A percentile compares a stretch with the other conserved stretches of the same genome.
Conservation (phyloP, 2,797 vertebrate genomes). For the Syngnathus acus region DNA sequence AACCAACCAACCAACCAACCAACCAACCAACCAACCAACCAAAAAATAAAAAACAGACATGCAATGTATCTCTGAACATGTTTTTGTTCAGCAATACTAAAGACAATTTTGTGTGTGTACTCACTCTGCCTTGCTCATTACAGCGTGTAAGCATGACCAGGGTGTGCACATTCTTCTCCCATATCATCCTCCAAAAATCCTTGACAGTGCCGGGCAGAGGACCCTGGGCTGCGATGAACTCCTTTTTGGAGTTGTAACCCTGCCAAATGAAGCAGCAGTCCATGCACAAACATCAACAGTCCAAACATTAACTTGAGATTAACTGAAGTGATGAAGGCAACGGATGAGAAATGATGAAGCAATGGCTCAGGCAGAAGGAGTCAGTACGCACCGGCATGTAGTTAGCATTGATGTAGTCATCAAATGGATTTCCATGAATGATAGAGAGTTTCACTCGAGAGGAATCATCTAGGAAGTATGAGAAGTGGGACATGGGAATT, state of each 20-base stretch:
- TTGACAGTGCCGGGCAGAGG: conserved; percentile 84
- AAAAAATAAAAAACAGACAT: no score
- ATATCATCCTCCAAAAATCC: conserved; percentile 97
- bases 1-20: no score
- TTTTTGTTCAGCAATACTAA: neutral
- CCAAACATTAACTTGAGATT: neutral
- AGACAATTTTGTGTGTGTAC: conserved; percentile 30
- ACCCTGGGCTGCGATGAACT: conserved; percentile 92
- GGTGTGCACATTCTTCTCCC: conserved; percentile 86
- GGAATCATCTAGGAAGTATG: conserved; percentile 76
- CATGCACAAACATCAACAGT: conserved; percentile 4
- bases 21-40: no score
- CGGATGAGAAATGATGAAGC: conserved; percentile 10
- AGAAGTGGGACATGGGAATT: conserved; percentile 17
- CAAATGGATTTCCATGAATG: conserved; percentile 62
- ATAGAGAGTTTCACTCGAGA: conserved; percentile 89
- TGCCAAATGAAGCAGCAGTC: conserved; percentile 41
- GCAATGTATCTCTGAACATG: neutral
- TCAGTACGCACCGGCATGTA: conserved; percentile 83
- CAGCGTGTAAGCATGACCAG: conserved; percentile 95
- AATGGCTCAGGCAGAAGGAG: conserved; percentile 19
- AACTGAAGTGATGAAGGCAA: conserved; percentile 12
- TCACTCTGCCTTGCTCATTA: conserved; percentile 88
- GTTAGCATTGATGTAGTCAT: conserved; percentile 95
- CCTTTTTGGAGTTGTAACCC: conserved; percentile 85